Percentiles rank a stretch among this genome's conserved stretches.
These are phyloP conservation scores for Eugnorisma glareosa DNA, from an alignment of 2,888 invertebrate genomes.

Conservation along the genomic window DNA sequence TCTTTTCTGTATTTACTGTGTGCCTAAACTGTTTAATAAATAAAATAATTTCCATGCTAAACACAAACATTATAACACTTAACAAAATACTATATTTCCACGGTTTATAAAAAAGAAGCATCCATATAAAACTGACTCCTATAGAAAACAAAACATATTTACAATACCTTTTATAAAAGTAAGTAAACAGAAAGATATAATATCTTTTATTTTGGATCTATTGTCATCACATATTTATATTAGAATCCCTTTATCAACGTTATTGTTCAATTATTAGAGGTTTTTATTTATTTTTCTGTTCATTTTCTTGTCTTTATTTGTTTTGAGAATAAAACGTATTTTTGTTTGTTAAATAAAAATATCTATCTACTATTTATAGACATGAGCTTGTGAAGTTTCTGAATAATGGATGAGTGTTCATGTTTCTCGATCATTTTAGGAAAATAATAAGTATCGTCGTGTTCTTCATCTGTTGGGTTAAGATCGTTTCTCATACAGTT, in stretches of 20 bases:
- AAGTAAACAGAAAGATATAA: neutral
- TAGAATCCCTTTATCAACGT: slow-evolving; percentile 29
- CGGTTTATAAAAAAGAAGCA: neutral
- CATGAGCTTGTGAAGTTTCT: neutral
- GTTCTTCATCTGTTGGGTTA: neutral
- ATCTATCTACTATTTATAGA: neutral
- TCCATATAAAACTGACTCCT: too few relatives aligned
- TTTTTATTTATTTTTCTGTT: slow-evolving; percentile 18
- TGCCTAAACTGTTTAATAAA: too few relatives aligned
- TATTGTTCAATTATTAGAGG: slow-evolving; percentile 14
- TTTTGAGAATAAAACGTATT: slow-evolving; percentile 10
- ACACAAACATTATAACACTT: neutral
- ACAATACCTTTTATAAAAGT: neutral
- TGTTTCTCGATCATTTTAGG: neutral
- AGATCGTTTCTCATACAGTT: neutral
- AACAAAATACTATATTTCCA: neutral
- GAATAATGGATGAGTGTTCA: slow-evolving; percentile 10
- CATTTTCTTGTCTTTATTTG: slow-evolving; percentile 13
- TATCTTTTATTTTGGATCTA: neutral
- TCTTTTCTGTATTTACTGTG: too few relatives aligned
- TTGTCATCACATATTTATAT: slow-evolving; percentile 28
- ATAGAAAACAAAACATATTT: neutral
- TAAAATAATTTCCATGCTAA: neutral
- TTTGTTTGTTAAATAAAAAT: slow-evolving; percentile 14
- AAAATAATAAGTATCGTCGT: neutral